Base-by-base conservation (phyloP, 2,113 vertebrate genomes). In the Dendrocopos noguchii region DNA sequence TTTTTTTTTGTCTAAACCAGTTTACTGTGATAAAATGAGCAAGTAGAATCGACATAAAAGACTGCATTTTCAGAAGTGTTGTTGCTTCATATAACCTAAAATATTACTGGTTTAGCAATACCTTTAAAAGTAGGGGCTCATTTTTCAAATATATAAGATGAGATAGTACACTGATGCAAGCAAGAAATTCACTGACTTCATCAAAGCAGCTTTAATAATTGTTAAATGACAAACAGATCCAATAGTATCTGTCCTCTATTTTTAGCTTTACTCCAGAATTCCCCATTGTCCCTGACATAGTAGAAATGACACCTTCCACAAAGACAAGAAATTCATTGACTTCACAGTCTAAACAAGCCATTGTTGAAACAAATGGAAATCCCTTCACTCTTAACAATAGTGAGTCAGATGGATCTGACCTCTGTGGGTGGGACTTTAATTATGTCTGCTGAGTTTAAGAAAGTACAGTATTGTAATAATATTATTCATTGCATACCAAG, bases 401-500 rank as follows among this genome's bases (percentile, higher is more conserved):
- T 3, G 33, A 92, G 75, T 88, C 90, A 94, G 71, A 89, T 63
- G 81, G 52, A 63, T 87, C 72, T 94, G 93, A 95, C 93, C 85
- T 92, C 66, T 89, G 78, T 6, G 91, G 94, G 91, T 94, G 91
- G 90, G 87, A 74, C 68, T 82, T 93, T 20, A 91, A 82, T 93
- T 87, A 93, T 36, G 47, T 24, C 53, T 1, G 4, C 59, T 88
- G 42, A 77, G 67, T 95, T 89, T 92, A 82, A 92, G 89, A 92
- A 92, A 94, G 84, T 93, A 93, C 87, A 92, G 79, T 89, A 95
- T 74, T 96, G 82, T 94, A 93, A 96, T 75, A 88, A 89, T 86
- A 91, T 94, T 96, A 82, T 94, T 95, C 94, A 82, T 56, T 87
- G 82, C 94, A 96, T 96, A 94, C 91, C 94, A 91, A 73, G 78